Percentiles rank a stretch among this genome's conserved stretches.
phyloP scores from a whole-genome alignment of 2,888 invertebrate genomes.

The Aleiodes leptofemur region DNA sequence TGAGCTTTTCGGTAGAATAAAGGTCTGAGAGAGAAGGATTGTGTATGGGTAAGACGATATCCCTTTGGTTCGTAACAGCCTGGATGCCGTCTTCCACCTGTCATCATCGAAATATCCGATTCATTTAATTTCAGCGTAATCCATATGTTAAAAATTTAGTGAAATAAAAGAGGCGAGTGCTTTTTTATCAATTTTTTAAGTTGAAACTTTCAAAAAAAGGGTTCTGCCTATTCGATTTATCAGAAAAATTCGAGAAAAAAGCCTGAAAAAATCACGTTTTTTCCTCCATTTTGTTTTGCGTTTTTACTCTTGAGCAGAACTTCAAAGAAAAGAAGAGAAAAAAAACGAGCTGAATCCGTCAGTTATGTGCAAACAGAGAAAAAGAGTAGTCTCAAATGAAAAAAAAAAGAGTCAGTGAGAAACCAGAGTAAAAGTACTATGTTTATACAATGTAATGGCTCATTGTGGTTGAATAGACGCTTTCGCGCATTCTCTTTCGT shows the following conservation, averaged over 20 bases:
- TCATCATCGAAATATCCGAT: conserved; percentile 60
- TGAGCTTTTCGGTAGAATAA: conserved; percentile 23
- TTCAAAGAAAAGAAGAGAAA: neutral
- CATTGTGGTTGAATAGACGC: conserved; percentile 60
- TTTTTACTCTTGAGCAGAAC: neutral
- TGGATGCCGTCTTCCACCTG: conserved; percentile 69
- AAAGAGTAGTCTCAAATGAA: conserved; percentile 13
- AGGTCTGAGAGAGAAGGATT: conserved; percentile 20
- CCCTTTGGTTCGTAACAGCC: conserved; percentile 47
- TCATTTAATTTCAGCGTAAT: conserved; percentile 30
- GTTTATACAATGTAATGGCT: conserved; percentile 32
- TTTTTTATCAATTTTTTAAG: no score
- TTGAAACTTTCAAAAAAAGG: no score
- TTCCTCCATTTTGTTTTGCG: no score
- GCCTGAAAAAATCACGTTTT: no score
- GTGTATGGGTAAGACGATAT: conserved; percentile 47
- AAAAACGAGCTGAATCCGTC: neutral
- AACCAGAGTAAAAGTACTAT: conserved; percentile 19
- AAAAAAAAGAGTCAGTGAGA: neutral
- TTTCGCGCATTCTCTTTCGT: conserved; percentile 72
- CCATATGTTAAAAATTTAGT: conserved; percentile 11
- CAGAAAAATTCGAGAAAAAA: no score
- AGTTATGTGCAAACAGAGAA: conserved; percentile 8
- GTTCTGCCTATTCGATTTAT: no score
- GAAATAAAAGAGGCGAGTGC: neutral